A percentile compares a stretch with the other conserved stretches of the same genome.
phyloP scores from a whole-genome alignment of 1,140 invertebrate genomes.

The Rhysida immarginata region DNA sequence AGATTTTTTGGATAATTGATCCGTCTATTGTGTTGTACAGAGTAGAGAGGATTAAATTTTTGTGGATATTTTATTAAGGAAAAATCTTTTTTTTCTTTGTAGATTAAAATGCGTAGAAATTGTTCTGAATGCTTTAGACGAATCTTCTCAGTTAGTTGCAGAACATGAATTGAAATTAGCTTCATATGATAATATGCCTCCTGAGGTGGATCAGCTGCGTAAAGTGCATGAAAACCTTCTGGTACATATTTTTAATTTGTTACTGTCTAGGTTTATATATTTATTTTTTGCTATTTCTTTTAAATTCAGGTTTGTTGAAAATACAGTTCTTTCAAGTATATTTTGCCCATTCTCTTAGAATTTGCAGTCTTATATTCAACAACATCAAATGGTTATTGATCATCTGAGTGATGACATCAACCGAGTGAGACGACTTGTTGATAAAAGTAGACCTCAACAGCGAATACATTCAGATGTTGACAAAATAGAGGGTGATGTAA shows the following conservation, averaged over 20 bases:
- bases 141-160: constrained; percentile 69
- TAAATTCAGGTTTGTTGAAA: no score
- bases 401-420: constrained; percentile 78
- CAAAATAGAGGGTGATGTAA: constrained; percentile 79
- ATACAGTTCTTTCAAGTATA: no score
- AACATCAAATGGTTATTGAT: constrained; percentile 73
- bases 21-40: no score
- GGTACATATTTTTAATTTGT: no score
- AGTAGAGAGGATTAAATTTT: background rate
- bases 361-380: constrained; percentile 61
- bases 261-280: background rate
- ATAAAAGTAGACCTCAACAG: constrained; percentile 55
- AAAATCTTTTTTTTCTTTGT: constrained; percentile 11
- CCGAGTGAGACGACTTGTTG: constrained; percentile 67
- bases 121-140: constrained; percentile 72
- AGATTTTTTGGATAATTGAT: no score
- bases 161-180: constrained; percentile 82
- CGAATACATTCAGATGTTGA: constrained; percentile 70
- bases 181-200: constrained; percentile 63
- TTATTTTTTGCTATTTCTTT: background rate
- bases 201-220: constrained; percentile 57
- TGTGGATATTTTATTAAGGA: no score
- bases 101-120: constrained; percentile 78
- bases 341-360: constrained; percentile 20
- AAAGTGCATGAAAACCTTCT: constrained; percentile 37